Conservation (phyloP, 2,113 vertebrate species). For the Osmerus eperlanus region DNA sequence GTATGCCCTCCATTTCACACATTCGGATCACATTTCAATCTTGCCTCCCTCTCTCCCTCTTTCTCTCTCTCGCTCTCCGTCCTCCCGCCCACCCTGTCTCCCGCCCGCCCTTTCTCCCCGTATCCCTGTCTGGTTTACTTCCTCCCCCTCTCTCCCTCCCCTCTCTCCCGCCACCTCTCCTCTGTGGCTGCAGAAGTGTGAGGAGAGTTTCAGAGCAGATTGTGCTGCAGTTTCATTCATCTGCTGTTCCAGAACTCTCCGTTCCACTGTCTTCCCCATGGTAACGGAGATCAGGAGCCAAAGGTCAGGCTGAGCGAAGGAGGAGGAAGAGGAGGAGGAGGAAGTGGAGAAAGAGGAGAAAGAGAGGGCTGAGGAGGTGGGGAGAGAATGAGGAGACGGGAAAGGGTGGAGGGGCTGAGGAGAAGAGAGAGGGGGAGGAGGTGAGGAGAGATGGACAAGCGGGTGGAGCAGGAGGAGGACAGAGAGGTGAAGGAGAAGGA, state of each 20-base stretch:
- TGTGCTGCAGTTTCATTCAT: conserved; percentile 7
- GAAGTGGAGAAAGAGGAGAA: conserved; percentile 1
- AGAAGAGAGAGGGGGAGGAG: too few species aligned
- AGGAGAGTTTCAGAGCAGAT: conserved; percentile 15
- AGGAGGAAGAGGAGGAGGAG: conserved; percentile 36
- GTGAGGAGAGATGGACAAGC: too few species aligned
- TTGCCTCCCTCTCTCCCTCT: neutral
- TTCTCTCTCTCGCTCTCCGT: neutral
- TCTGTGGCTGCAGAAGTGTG: conserved; percentile 9
- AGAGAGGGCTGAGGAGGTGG: conserved; percentile 38
- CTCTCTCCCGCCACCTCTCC: neutral
- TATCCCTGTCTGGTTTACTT: neutral
- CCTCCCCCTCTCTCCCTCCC: conserved; percentile 17
- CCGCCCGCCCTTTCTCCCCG: neutral
- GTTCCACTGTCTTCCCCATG: conserved; percentile 57
- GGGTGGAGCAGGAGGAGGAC: too few species aligned
- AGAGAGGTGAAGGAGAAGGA: too few species aligned
- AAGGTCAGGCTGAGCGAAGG: conserved; percentile 55
- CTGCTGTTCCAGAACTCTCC: conserved; percentile 26
- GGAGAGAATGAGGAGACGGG: too few species aligned
- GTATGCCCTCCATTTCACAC: neutral
- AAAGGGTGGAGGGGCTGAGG: too few species aligned
- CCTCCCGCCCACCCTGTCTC: neutral
- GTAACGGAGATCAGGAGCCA: conserved; percentile 62
- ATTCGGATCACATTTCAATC: neutral